Conservation (phyloP, 2,113 vertebrate species). For the Engystomops pustulosus region DNA sequence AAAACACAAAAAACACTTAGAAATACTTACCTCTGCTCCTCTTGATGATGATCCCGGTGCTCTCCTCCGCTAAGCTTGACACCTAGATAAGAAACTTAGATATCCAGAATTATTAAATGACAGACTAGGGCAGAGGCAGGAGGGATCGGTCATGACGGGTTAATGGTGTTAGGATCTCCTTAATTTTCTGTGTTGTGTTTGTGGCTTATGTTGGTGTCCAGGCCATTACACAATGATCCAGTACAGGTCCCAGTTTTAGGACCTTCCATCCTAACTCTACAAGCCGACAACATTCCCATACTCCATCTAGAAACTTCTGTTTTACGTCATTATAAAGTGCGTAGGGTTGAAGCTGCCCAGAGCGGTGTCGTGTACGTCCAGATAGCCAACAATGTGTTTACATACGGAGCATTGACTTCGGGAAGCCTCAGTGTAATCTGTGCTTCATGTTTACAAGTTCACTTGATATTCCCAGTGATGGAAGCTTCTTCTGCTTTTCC, state of each 20-base stretch:
- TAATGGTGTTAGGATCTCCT: too few relatives aligned
- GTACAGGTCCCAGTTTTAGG: neutral
- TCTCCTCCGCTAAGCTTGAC: too few relatives aligned
- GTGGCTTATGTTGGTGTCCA: too few relatives aligned
- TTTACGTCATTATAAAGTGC: neutral
- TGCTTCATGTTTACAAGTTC: neutral
- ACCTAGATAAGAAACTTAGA: too few relatives aligned
- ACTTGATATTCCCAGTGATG: neutral
- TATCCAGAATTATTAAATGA: too few relatives aligned
- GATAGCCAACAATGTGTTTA: conserved; percentile 19
- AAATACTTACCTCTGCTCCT: too few relatives aligned
- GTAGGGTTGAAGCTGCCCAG: neutral
- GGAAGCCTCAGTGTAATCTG: neutral
- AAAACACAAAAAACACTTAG: too few relatives aligned
- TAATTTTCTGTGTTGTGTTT: too few relatives aligned
- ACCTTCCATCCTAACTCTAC: neutral
- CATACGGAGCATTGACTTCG: neutral
- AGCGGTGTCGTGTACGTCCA: neutral
- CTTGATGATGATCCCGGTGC: too few relatives aligned
- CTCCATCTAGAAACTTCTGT: neutral
- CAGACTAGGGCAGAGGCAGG: too few relatives aligned
- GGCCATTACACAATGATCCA: neutral
- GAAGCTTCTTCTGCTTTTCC: neutral
- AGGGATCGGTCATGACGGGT: too few relatives aligned
- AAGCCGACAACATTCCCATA: neutral